A percentile compares a stretch with the other conserved stretches of the same genome.
Evolutionary conservation across 2,113 vertebrate genomes (phyloP).

Genomic region (Eulemur rufifrons): DNA sequence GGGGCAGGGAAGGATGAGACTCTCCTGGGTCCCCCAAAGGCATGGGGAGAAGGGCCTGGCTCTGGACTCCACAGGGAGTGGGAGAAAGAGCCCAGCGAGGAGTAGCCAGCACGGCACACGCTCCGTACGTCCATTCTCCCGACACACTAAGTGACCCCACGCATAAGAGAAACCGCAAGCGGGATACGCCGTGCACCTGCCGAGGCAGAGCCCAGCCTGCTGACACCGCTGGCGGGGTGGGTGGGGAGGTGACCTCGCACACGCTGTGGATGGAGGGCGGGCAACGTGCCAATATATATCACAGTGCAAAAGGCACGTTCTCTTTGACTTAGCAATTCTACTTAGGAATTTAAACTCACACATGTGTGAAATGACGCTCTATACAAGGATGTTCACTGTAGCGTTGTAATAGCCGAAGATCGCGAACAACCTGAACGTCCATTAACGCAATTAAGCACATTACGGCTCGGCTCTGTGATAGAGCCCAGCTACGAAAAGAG

Average conservation of each 20-base stretch:
- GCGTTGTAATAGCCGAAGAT: neutral
- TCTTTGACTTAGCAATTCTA: neutral
- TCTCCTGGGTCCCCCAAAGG: neutral
- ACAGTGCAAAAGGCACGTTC: neutral
- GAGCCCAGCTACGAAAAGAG: neutral
- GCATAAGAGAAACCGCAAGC: neutral
- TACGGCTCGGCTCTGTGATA: accelerated
- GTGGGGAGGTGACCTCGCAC: accelerated
- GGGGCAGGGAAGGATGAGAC: neutral
- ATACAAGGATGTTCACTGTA: neutral
- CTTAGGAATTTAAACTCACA: conserved; percentile 39
- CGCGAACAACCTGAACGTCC: neutral
- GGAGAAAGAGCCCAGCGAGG: neutral
- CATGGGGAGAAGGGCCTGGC: neutral
- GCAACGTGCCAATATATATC: accelerated
- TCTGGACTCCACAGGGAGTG: neutral
- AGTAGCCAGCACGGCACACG: neutral
- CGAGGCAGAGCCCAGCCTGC: neutral
- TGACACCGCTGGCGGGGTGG: accelerated
- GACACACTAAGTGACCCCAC: neutral
- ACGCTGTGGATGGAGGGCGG: accelerated
- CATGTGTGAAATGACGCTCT: neutral
- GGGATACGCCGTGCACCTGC: accelerated
- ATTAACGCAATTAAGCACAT: neutral
- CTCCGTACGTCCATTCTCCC: neutral